Percentiles rank a stretch among this genome's conserved stretches.
These are phyloP conservation scores for Netelia fuscicornis DNA, from an alignment of 2,888 invertebrate genomes.

Conservation along the genomic window DNA sequence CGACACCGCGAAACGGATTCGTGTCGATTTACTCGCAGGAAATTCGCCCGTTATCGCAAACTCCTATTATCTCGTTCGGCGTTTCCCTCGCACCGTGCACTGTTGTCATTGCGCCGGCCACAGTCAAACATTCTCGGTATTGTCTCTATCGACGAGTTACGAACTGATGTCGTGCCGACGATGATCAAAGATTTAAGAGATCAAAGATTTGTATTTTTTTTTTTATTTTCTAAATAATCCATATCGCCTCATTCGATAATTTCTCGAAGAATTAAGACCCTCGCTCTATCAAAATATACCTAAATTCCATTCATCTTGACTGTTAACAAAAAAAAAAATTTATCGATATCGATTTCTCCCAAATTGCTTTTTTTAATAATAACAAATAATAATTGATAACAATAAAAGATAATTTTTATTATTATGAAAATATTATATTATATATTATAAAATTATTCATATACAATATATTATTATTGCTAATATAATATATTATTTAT, in stretches of 20 bases:
- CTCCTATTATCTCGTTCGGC: constrained; percentile 18
- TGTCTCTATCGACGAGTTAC: background rate
- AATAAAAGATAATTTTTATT: no score
- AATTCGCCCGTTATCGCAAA: constrained; percentile 48
- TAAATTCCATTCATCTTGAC: background rate
- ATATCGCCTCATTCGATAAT: background rate
- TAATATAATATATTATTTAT: no score
- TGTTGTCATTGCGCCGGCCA: constrained; percentile 3
- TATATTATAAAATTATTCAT: no score
- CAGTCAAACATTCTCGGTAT: constrained; percentile 35
- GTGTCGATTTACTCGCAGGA: constrained; percentile 35
- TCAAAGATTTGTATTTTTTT: background rate
- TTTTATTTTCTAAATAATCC: background rate
- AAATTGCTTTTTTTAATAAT: no score
- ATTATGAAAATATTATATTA: no score
- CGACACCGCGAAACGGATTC: constrained; percentile 6
- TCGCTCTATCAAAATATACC: background rate
- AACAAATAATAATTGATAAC: no score
- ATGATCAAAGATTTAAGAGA: constrained; percentile 5
- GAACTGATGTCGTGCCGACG: constrained; percentile 1
- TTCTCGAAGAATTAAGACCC: background rate
- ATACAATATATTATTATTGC: no score
- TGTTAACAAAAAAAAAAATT: no score
- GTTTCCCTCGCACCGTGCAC: background rate
- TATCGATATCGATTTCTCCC: no score